Conservation (phyloP, 1,140 invertebrate genomes). For the Panagrolaimus sp. region DNA sequence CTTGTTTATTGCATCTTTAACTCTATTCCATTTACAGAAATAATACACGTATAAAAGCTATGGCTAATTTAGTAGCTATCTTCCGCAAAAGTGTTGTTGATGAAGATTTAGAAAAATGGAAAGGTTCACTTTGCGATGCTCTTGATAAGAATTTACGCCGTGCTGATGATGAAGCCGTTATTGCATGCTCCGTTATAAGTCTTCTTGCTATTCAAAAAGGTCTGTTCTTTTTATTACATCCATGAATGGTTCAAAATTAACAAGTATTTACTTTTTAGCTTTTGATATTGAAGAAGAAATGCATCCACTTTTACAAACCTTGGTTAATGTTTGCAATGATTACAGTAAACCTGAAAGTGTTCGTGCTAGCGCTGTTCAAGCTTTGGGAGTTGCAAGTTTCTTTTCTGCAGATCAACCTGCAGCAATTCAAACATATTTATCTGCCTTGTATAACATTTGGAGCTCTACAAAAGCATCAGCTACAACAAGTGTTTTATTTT, state of each 20-base stretch:
- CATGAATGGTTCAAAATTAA: too few species aligned
- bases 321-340: not conserved
- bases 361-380: not conserved
- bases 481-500: not conserved
- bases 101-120: constrained; percentile 4
- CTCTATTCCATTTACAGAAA: constrained; percentile 14
- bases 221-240: too few species aligned
- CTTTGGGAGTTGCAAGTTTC: not conserved
- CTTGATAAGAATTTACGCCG: constrained; percentile 10
- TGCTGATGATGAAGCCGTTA: not conserved
- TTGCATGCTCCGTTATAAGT: not conserved
- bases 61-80: not conserved
- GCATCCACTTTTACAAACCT: not conserved
- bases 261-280: not conserved
- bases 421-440: not conserved
- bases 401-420: constrained; percentile 2
- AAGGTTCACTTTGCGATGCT: not conserved
- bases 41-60: not conserved
- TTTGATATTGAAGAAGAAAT: constrained; percentile 6
- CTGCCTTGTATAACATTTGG: not conserved
- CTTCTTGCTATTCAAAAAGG: not conserved
- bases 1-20: not conserved
- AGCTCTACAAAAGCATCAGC: not conserved
- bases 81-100: not conserved
- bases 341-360: not conserved